phyloP scores from a whole-genome alignment of 2,888 invertebrate genomes.

The Chalcis sispes region DNA sequence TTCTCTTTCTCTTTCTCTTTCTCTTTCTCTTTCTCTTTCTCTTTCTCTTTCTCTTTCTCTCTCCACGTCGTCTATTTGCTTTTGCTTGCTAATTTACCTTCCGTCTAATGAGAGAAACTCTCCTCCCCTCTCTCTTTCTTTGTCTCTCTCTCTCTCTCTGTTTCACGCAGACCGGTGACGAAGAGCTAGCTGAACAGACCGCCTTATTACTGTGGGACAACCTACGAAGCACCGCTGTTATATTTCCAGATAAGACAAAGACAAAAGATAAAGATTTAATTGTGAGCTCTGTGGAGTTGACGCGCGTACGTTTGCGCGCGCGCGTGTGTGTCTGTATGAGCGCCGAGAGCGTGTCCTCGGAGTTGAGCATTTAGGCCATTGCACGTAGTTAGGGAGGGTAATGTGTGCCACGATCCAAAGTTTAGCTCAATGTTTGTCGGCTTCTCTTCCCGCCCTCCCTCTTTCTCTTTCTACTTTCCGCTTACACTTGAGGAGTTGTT shows the following conservation, averaged over 20 bases:
- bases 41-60: neutral
- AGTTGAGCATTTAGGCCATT: slow-evolving; percentile 33
- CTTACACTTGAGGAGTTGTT: no score
- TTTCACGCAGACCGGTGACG: no score
- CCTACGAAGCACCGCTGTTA: neutral
- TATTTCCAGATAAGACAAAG: slow-evolving; percentile 36
- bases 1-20: slow-evolving; percentile 61
- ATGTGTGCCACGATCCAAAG: slow-evolving; percentile 27
- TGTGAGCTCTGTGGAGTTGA: slow-evolving; percentile 39
- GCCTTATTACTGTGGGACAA: slow-evolving; percentile 39
- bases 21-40: neutral
- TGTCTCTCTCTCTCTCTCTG: no score
- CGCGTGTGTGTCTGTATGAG: no score
- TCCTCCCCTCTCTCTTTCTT: no score
- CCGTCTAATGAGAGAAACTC: slow-evolving; percentile 69
- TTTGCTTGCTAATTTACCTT: slow-evolving; percentile 72
- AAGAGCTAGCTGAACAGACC: slow-evolving; percentile 43
- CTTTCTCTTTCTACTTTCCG: no score
- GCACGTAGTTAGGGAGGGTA: slow-evolving; percentile 11
- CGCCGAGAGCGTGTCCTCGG: neutral
- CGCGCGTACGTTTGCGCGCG: no score
- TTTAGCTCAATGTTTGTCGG: slow-evolving; percentile 14
- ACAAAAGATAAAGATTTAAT: slow-evolving; percentile 56
- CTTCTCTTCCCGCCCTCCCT: no score
- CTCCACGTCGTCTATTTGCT: slow-evolving; percentile 64